Base-by-base conservation (phyloP, 2,113 vertebrate genomes). In the Prunella fulvescens region DNA sequence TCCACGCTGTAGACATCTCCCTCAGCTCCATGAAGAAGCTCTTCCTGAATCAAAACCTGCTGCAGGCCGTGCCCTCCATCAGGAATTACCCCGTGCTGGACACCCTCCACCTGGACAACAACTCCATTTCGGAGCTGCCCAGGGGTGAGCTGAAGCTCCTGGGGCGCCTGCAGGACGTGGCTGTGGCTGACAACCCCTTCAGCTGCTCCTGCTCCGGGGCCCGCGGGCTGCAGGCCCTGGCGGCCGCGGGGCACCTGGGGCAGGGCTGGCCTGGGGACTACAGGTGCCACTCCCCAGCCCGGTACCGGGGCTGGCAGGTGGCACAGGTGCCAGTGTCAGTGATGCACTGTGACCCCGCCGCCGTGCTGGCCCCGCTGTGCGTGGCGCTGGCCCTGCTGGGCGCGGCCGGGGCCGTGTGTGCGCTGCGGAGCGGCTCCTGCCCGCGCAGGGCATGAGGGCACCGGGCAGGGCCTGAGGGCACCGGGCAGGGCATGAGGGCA, bases 21-120 rank as follows among this genome's bases (percentile, higher is more conserved):
- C 73, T 96, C 15, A 45, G 48, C 66, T 81, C 66, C 40, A 47
- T 98, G 71, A 97, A 67, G 92, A 83, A 86, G 33, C 93, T 98
- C 26, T 88, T 97, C 54, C 79, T 98, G 56, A 95, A 81, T 60
- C 90, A 93, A 66, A 98, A 98, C 81, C 25, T 60, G 44, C 94
- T 98, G 64, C 76, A 10, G 19, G 95, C 92, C 17, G 12, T 16
- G 12, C 97, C 98, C 4, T 26, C 83, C n/a, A 4, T 86, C 19
- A 83, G 73, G 11, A 95, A 96, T 11, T 95, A 37, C 76, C 97
- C 98, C 47, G 0, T 9, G 53, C 70, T 98, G 87, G 86, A 77
- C 61, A 95, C 94, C 7, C 95, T 98, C 23, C 84, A 40, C 25
- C 50, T 98, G 29, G 57, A 96, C 35, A 93, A 97, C 77, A 98